A percentile compares a stretch with the other conserved stretches of the same genome.
Evolutionary conservation across 2,888 invertebrate species (phyloP).

Genomic region (Hemithea aestivaria): DNA sequence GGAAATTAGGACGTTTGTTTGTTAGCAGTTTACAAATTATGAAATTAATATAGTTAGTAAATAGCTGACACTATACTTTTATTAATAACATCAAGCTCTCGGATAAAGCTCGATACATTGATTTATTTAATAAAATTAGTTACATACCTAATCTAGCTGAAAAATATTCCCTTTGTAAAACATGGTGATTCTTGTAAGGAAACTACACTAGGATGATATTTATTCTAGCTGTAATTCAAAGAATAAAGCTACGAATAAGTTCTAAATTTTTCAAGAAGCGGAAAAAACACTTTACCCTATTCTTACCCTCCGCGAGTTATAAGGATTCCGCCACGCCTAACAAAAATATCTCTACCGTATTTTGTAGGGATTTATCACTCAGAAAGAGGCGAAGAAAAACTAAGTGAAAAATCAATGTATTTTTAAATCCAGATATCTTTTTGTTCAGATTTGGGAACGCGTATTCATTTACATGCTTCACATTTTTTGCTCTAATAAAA

Average conservation of each 20-base stretch:
- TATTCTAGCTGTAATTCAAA: conserved; percentile 1
- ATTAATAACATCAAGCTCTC: too few species aligned
- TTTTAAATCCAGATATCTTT: neutral
- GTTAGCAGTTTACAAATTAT: too few species aligned
- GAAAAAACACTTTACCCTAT: conserved; percentile 14
- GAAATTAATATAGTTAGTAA: too few species aligned
- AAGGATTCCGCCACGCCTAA: conserved; percentile 13
- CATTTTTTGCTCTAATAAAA: neutral
- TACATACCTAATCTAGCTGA: too few species aligned
- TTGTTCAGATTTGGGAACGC: neutral
- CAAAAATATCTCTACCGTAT: conserved; percentile 14
- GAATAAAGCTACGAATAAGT: conserved; percentile 4
- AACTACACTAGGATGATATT: too few species aligned
- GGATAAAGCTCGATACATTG: too few species aligned
- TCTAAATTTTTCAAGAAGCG: conserved; percentile 19
- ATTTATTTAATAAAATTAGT: too few species aligned
- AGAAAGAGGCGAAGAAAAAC: conserved; percentile 7
- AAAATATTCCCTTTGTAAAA: too few species aligned
- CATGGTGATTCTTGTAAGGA: too few species aligned
- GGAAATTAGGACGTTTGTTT: too few species aligned
- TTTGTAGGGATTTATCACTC: conserved; percentile 13
- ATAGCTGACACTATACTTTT: too few species aligned
- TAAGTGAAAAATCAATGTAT: conserved; percentile 3
- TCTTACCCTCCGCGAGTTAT: conserved; percentile 11
- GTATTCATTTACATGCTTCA: conserved; percentile 1